Conservation (phyloP, 2,797 vertebrate species). For the Mormyrus hasselquistii region DNA sequence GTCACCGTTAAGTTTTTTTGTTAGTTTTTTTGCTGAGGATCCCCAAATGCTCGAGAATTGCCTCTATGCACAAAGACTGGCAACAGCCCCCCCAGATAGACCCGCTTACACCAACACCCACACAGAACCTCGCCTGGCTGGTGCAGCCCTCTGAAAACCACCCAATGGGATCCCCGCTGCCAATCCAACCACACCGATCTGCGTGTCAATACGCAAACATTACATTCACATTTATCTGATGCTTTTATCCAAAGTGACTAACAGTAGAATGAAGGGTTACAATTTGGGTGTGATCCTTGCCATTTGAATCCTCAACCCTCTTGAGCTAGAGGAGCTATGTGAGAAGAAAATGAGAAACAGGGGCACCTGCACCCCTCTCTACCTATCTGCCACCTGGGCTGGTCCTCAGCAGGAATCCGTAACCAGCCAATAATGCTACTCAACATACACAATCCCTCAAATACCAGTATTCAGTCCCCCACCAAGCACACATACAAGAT, state of each 20-base stretch:
- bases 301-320: neutral
- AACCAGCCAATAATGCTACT: neutral
- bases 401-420: neutral
- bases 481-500: neutral
- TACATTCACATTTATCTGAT: neutral
- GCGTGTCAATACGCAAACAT: neutral
- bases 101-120: neutral
- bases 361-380: neutral
- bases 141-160: neutral
- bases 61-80: neutral
- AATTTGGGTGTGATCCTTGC: neutral
- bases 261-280: neutral
- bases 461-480: neutral
- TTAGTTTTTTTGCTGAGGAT: neutral
- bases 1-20: neutral
- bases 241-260: neutral
- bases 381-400: neutral
- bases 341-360: neutral
- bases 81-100: neutral
- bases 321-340: neutral
- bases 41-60: neutral
- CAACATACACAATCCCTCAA: neutral
- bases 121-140: neutral
- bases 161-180: neutral
- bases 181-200: neutral